Evolutionary conservation across 2,888 invertebrate species (phyloP).

Genomic region (Eristalinus sepulchralis): DNA sequence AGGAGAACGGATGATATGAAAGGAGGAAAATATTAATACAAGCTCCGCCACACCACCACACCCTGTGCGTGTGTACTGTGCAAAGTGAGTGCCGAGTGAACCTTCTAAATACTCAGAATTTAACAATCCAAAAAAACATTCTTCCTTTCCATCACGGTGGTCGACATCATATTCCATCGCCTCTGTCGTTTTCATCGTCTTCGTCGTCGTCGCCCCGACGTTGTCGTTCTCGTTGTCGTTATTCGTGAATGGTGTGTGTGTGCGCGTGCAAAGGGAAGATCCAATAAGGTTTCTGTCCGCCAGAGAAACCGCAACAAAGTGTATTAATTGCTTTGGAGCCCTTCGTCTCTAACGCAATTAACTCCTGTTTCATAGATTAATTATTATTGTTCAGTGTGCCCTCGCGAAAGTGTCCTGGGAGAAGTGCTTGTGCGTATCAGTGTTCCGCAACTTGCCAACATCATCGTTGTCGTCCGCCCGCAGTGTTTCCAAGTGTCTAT

Average conservation of each 20-base stretch:
- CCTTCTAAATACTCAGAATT: background rate
- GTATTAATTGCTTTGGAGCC: slow-evolving; percentile 34
- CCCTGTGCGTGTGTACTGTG: slow-evolving; percentile 56
- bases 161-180: background rate
- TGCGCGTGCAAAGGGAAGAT: background rate
- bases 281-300: background rate
- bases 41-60: slow-evolving; percentile 47
- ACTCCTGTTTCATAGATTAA: slow-evolving; percentile 41
- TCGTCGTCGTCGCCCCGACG: background rate
- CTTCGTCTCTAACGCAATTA: slow-evolving; percentile 38
- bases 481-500: background rate
- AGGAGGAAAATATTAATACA: background rate
- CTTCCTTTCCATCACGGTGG: background rate
- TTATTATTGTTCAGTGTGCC: slow-evolving; percentile 24
- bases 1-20: background rate
- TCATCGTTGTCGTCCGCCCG: slow-evolving; percentile 3
- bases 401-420: background rate
- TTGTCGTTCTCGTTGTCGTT: background rate
- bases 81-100: slow-evolving; percentile 38
- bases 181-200: background rate
- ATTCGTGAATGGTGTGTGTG: background rate
- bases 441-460: background rate
- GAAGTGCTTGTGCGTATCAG: background rate
- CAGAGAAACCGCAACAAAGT: slow-evolving; percentile 23
- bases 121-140: slow-evolving; percentile 13